Base-by-base conservation (phyloP, 2,797 vertebrate genomes). In the Xenentodon cancila region DNA sequence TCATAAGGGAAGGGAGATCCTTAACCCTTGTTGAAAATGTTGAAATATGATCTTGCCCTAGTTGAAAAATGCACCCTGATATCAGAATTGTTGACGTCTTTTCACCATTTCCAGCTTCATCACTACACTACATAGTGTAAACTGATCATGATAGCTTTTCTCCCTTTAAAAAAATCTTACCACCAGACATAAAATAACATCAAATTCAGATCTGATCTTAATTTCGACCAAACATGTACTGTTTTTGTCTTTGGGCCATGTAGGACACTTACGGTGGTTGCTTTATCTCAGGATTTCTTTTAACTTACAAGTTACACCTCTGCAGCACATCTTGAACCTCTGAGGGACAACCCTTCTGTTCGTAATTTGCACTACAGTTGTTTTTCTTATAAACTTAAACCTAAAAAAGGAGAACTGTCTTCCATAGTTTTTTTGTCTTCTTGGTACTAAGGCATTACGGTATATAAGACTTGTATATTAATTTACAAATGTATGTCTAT, bases 221-320 rank as follows among this genome's bases (percentile, higher is more conserved):
- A 13, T 40, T 40, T 15, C 16, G 15, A 40, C 13, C 37, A 40
- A 40, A 40, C 37, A 15, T 40, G 2, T 4, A 16, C 2, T 17
- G 34, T 54, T 59, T 13, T 61, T 32, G 53, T 49, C 58, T 51
- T 25, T 1, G 13, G 45, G 57, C 51, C 30, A 8, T 30, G 30
- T 30, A 50, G 22, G 12, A 19, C 59, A 30, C 30, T 25, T 37
- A 4, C 18, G 43, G 61, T 58, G 27, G 64, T 78, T 82, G 49
- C 56, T 81, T 87, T 80, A 79, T 75, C 88, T 92, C 90, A 91
- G 91, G 91, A 82, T 89, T 88, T 46, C 45, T 64, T 80, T 88
- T 12, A 73, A 56, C 48, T 47, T 70, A 73, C 68, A 63, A 79
- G 68, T 32, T 52, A 49, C 34, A 73, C 74, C 80, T 88, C 80